These are phyloP conservation scores for Hemibagrus wyckioides DNA, from an alignment of 2,113 vertebrate genomes.

Conservation along the genomic window DNA sequence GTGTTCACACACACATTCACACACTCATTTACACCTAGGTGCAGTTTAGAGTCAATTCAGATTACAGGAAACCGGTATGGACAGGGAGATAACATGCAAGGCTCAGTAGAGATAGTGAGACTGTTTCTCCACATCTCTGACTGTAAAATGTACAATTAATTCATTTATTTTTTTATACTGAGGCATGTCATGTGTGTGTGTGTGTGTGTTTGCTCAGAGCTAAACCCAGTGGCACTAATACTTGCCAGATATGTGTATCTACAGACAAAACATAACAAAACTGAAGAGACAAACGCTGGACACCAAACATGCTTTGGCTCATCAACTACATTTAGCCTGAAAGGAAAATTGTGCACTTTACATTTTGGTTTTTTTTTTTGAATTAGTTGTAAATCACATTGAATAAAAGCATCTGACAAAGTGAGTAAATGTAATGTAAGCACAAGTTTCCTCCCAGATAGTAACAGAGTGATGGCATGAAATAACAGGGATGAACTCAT, in stretches of 20 bases:
- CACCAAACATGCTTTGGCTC: neutral
- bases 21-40: neutral
- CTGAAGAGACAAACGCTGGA: neutral
- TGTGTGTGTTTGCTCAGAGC: neutral
- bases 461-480: conserved; percentile 1
- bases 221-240: neutral
- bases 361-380: conserved; percentile 13
- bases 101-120: neutral
- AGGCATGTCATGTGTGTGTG: neutral
- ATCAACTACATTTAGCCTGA: neutral
- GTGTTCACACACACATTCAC: neutral
- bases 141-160: neutral
- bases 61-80: neutral
- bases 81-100: neutral
- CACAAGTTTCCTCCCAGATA: conserved; percentile 10
- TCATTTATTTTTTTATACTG: neutral
- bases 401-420: neutral
- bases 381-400: neutral
- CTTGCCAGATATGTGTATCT: too few relatives aligned
- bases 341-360: neutral
- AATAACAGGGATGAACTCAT: conserved; percentile 21
- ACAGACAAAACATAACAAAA: too few relatives aligned
- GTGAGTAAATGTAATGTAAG: neutral
- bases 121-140: neutral
- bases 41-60: neutral